Evolutionary conservation across 2,797 vertebrate species (phyloP).

Genomic region (Pogoniulus pusillus): DNA sequence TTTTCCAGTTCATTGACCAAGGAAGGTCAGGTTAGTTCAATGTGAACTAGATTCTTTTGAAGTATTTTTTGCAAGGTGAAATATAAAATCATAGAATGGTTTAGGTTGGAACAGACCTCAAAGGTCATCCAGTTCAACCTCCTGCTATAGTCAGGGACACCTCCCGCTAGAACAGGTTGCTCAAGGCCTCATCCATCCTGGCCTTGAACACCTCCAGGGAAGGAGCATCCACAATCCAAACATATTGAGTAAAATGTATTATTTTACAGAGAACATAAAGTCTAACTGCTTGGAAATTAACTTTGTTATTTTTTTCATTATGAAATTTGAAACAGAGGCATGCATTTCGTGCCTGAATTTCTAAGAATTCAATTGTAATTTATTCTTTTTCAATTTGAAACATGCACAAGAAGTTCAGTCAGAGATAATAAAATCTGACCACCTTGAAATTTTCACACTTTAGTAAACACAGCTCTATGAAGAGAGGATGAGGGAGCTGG

Average conservation of each 20-base stretch:
- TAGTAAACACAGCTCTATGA: too few relatives aligned
- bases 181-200: too few relatives aligned
- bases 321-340: slow-evolving; percentile 41
- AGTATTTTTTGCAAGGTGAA: slow-evolving; percentile 42
- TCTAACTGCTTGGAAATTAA: background rate
- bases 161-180: too few relatives aligned
- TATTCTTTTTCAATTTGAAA: background rate
- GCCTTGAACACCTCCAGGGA: too few relatives aligned
- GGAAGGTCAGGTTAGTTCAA: background rate
- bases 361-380: background rate
- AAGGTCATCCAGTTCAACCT: too few relatives aligned
- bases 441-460: background rate
- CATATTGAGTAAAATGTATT: slow-evolving; percentile 30
- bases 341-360: slow-evolving; percentile 39
- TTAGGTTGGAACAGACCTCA: too few relatives aligned
- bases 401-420: background rate
- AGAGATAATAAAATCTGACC: slow-evolving; percentile 34
- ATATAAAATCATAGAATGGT: too few relatives aligned
- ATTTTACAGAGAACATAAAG: slow-evolving; percentile 4
- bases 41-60: background rate
- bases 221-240: too few relatives aligned
- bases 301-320: slow-evolving; percentile 49
- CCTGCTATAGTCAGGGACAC: too few relatives aligned
- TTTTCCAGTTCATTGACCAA: background rate
- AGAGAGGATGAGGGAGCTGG: too few relatives aligned